Conservation (phyloP, 2,797 vertebrate species). For the Bradypodion pumilum region DNA sequence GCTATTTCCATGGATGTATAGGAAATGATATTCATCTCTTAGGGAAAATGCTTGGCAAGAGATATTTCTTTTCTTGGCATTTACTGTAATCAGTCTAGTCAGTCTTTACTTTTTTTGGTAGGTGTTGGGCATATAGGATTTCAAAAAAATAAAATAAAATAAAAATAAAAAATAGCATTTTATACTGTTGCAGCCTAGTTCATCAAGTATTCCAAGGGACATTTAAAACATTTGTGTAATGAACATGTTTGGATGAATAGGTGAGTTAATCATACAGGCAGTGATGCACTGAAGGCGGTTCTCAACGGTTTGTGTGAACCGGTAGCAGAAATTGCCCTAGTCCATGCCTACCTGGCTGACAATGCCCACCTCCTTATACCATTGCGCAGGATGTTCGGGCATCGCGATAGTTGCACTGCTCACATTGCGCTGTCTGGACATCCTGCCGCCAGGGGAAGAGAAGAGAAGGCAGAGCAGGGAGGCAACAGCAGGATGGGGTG, state of each 20-base stretch:
- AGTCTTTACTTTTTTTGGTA: constrained; percentile 46
- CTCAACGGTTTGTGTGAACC: too few species aligned
- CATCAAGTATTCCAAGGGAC: constrained; percentile 20
- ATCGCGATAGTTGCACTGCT: too few species aligned
- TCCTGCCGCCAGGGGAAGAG: too few species aligned
- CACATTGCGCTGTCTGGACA: too few species aligned
- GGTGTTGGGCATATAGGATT: constrained; percentile 35
- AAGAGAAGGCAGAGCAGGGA: too few species aligned
- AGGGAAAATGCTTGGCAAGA: constrained; percentile 71
- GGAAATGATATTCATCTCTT: constrained; percentile 76
- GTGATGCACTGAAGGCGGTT: too few species aligned
- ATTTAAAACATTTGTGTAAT: constrained; percentile 22
- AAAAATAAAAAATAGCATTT: constrained; percentile 34
- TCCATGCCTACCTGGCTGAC: too few species aligned
- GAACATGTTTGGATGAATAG: constrained; percentile 21
- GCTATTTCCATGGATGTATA: constrained; percentile 71
- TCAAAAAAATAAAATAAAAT: constrained; percentile 37
- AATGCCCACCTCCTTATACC: too few species aligned
- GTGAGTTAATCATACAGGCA: constrained; percentile 7
- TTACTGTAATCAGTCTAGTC: constrained; percentile 63
- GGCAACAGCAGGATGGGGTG: too few species aligned
- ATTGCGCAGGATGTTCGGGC: too few species aligned
- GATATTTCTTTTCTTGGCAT: constrained; percentile 72
- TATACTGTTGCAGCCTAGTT: not conserved
- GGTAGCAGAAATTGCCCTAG: too few species aligned